Conservation (phyloP, 2,888 invertebrate species). For the Amiota communis region DNA sequence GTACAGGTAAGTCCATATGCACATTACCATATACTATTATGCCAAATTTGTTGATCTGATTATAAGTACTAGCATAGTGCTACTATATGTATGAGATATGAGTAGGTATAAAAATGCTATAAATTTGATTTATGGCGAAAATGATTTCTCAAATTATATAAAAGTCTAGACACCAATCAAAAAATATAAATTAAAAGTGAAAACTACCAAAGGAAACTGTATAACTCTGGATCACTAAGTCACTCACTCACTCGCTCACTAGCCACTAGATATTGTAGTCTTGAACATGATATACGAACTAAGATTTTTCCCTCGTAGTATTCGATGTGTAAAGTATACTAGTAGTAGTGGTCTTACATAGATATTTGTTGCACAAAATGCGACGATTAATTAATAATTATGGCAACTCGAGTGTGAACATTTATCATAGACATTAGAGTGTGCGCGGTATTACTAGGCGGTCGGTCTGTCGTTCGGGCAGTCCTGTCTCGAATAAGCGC, state of each 20-base stretch:
- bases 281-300: too few species aligned
- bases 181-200: slow-evolving; percentile 30
- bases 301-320: too few species aligned
- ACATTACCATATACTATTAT: background rate
- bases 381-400: slow-evolving; percentile 54
- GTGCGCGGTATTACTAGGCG: background rate
- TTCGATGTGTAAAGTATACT: too few species aligned
- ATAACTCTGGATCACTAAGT: too few species aligned
- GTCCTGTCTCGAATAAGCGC: background rate
- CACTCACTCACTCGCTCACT: too few species aligned
- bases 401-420: slow-evolving; percentile 51
- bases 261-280: too few species aligned
- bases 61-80: background rate
- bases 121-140: slow-evolving; percentile 23
- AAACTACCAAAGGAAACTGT: slow-evolving; percentile 5
- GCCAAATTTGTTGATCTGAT: background rate
- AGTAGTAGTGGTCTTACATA: too few species aligned
- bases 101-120: slow-evolving; percentile 23
- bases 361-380: slow-evolving; percentile 37
- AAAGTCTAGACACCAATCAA: slow-evolving; percentile 44
- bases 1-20: slow-evolving; percentile 75
- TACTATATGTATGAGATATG: background rate
- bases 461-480: background rate
- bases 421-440: slow-evolving; percentile 48
- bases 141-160: slow-evolving; percentile 22